A percentile compares a stretch with the other conserved stretches of the same genome.
phyloP scores from a whole-genome alignment of 2,113 vertebrate species.

The Protobothrops mucrosquamatus region DNA sequence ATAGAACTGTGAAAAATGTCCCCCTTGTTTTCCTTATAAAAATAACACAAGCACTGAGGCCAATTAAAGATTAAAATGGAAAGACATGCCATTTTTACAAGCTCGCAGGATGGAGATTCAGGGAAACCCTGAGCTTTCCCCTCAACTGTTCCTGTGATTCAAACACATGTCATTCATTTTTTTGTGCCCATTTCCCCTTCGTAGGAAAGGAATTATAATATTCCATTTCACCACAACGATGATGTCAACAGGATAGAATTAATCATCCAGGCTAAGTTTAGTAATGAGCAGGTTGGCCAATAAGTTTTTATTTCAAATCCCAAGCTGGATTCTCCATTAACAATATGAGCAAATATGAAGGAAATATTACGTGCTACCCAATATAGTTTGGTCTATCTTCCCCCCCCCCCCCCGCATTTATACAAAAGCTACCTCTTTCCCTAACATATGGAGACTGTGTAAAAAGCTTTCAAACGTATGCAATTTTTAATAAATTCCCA shows the following conservation, averaged over 20 bases:
- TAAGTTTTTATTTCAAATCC: background rate
- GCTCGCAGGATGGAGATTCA: background rate
- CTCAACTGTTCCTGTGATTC: background rate
- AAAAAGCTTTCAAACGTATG: background rate
- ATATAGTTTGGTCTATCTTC: background rate
- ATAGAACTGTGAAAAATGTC: conserved; percentile 24
- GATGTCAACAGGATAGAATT: background rate
- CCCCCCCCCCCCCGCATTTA: background rate
- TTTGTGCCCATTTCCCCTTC: background rate
- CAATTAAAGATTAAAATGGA: conserved; percentile 26
- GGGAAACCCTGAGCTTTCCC: background rate
- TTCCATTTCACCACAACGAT: background rate
- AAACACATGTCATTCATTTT: background rate
- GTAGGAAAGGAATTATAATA: background rate
- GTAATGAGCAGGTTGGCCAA: background rate
- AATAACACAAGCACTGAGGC: conserved; percentile 4
- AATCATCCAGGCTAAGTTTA: background rate
- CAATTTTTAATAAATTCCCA: background rate
- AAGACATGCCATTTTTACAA: background rate
- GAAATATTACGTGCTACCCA: background rate
- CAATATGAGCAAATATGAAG: background rate
- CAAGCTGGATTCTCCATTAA: background rate
- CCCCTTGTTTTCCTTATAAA: conserved; percentile 17
- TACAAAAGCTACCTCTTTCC: background rate
- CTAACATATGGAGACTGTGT: background rate